A percentile compares a stretch with the other conserved stretches of the same genome.
Conservation (phyloP, 2,797 vertebrate species). For the Malurus leucopterus region DNA sequence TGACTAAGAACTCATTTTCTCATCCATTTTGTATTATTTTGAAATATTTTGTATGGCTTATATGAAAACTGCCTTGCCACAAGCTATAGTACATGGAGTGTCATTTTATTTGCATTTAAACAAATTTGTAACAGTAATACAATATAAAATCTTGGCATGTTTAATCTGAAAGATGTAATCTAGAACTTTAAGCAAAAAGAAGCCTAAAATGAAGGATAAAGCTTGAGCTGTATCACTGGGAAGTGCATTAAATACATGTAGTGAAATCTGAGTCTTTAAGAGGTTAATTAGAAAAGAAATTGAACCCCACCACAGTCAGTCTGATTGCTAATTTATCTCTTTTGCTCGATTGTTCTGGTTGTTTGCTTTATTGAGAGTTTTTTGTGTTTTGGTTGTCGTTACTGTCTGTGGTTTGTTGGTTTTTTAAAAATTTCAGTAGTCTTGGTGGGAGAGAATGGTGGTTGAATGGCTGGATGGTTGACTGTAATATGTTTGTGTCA, state of each 20-base stretch:
- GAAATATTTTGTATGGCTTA: background rate
- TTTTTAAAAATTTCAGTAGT: background rate
- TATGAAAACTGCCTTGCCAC: background rate
- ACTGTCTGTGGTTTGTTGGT: background rate
- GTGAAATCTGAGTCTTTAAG: background rate
- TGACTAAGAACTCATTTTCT: background rate
- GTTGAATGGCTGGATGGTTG: background rate
- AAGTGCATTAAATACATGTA: background rate
- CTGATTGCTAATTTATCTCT: background rate
- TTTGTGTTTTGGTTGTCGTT: background rate
- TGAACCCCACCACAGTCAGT: background rate
- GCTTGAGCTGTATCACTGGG: background rate
- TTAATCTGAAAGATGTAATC: background rate
- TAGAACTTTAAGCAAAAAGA: background rate
- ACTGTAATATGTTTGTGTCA: background rate
- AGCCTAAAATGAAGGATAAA: background rate
- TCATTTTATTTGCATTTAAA: slow-evolving; percentile 11
- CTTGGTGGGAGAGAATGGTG: background rate
- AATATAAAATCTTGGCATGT: background rate
- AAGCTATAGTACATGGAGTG: background rate
- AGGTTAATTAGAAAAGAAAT: background rate
- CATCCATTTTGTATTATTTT: background rate
- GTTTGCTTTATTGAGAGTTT: background rate
- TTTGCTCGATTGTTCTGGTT: background rate
- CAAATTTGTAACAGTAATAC: background rate